phyloP scores from a whole-genome alignment of 2,888 invertebrate species.

The Ennomos quercinarius region DNA sequence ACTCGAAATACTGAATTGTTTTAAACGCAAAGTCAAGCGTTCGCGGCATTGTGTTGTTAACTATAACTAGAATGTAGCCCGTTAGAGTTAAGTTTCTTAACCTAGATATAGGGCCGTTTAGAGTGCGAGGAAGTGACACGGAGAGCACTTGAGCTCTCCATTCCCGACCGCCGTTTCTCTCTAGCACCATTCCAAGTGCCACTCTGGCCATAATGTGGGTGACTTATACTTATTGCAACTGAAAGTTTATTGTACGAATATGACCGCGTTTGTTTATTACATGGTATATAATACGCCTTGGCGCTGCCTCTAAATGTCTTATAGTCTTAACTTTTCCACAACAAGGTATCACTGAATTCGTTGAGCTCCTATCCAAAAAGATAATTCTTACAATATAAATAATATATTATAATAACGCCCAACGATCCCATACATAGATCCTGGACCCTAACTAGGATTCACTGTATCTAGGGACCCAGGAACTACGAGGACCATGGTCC shows the following conservation, averaged over 20 bases:
- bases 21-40: background rate
- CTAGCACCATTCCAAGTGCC: conserved; percentile 33
- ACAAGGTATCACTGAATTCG: no score
- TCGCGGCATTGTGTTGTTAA: no score
- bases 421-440: no score
- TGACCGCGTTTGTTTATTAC: no score
- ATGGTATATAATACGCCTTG: background rate
- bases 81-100: conserved; percentile 17
- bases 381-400: no score
- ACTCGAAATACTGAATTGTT: conserved; percentile 1
- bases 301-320: no score
- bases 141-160: conserved; percentile 29
- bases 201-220: conserved; percentile 27
- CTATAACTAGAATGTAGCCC: conserved; percentile 1
- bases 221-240: conserved; percentile 11
- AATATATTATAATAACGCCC: no score
- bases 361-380: no score
- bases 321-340: no score
- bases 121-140: conserved; percentile 34
- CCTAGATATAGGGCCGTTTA: conserved; percentile 22
- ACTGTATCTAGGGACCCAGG: no score
- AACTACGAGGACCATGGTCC: no score
- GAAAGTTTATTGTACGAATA: background rate
- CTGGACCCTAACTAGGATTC: no score
- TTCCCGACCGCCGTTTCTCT: conserved; percentile 34